Evolutionary conservation across 2,113 vertebrate genomes (phyloP).

Genomic region (Aegotheles bennettii): DNA sequence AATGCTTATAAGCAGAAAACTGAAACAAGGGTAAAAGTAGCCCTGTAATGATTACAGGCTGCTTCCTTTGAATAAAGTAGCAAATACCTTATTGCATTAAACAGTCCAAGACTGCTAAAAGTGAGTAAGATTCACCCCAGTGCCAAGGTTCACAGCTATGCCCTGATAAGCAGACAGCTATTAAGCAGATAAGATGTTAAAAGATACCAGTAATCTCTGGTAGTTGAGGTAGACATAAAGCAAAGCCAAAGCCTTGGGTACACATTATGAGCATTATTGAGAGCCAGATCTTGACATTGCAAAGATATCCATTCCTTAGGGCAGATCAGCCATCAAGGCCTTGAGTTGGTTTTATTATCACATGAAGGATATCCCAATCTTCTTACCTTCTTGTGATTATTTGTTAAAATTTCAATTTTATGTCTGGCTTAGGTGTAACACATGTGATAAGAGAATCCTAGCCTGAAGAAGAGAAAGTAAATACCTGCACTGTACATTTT

Average conservation of each 20-base stretch:
- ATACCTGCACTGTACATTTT: not conserved
- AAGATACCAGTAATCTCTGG: not conserved
- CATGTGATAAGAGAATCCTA: accelerated
- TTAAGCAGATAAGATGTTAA: not conserved
- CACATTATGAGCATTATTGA: not conserved
- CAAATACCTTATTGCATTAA: not conserved
- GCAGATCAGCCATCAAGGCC: not conserved
- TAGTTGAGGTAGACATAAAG: not conserved
- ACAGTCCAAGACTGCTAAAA: not conserved
- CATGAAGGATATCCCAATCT: not conserved
- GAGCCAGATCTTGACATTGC: not conserved
- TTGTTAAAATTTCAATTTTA: not conserved
- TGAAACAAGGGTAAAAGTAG: not conserved
- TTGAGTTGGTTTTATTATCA: not conserved
- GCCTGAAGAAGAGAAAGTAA: not conserved
- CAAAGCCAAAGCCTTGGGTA: not conserved
- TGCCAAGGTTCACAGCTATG: not conserved
- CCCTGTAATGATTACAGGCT: not conserved
- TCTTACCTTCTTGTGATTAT: not conserved
- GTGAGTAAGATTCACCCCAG: not conserved
- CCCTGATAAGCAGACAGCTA: not conserved
- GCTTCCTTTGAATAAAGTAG: not conserved
- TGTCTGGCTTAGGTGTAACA: not conserved
- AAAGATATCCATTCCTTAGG: not conserved
- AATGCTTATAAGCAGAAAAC: not conserved